These are phyloP conservation scores for Scatophagus argus DNA, from an alignment of 2,113 vertebrate species.

Conservation along the genomic window DNA sequence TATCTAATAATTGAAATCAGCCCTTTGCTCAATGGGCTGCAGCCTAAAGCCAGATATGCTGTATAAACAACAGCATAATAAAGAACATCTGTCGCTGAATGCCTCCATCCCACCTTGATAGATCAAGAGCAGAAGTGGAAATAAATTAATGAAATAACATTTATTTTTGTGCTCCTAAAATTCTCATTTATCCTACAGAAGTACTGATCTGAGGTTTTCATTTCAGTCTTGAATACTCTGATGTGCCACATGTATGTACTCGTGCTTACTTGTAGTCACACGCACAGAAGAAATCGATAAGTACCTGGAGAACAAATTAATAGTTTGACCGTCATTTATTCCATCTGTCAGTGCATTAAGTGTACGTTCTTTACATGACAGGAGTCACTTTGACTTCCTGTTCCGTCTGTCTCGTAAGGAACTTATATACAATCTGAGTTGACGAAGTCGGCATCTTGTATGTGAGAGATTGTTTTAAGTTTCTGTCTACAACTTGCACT, in stretches of 20 bases:
- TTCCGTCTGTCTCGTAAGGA: not conserved
- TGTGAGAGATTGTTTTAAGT: conserved; percentile 15
- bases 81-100: conserved; percentile 69
- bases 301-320: conserved; percentile 17
- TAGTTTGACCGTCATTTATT: conserved; percentile 12
- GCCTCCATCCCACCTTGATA: conserved; percentile 39
- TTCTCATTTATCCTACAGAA: not conserved
- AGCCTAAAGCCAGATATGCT: conserved; percentile 66
- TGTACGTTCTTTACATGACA: not conserved
- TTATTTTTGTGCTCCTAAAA: not conserved
- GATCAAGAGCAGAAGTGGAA: conserved; percentile 36
- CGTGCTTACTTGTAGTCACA: not conserved
- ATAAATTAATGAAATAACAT: conserved; percentile 8
- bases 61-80: conserved; percentile 64
- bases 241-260: not conserved
- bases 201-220: conserved; percentile 8
- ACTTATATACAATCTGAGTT: not conserved
- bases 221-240: not conserved
- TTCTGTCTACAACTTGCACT: conserved; percentile 6
- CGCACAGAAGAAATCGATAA: not conserved
- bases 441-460: not conserved
- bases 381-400: not conserved
- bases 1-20: conserved; percentile 63
- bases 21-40: conserved; percentile 48
- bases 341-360: conserved; percentile 6